Evolutionary conservation across 2,113 vertebrate species (phyloP).

Genomic region (Conger conger): DNA sequence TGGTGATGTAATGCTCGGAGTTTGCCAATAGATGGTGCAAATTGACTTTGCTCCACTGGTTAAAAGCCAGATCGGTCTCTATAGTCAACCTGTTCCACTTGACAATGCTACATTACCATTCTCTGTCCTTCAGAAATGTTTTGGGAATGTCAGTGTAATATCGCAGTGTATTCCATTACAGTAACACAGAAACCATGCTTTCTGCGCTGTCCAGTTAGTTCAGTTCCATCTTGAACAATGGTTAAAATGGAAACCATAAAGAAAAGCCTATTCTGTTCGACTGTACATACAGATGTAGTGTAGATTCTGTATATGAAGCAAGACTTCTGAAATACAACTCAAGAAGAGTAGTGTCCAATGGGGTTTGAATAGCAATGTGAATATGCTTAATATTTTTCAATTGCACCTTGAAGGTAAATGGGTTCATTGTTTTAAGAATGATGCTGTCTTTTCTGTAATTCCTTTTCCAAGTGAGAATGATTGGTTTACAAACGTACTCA

Average conservation of each 20-base stretch:
- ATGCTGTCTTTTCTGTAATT: not conserved
- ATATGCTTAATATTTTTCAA: conserved; percentile 52
- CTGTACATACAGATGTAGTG: not conserved
- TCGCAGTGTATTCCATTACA: not conserved
- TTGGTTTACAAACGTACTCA: too few relatives aligned
- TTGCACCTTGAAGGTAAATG: conserved; percentile 31
- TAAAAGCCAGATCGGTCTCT: not conserved
- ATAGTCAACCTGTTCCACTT: not conserved
- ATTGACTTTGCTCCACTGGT: not conserved
- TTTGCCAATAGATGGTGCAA: conserved; percentile 6
- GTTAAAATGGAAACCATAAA: not conserved
- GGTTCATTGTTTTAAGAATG: not conserved
- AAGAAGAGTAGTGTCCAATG: not conserved
- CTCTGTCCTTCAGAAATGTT: not conserved
- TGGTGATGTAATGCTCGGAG: not conserved
- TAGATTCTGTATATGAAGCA: not conserved
- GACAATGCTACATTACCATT: not conserved
- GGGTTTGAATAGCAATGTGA: conserved; percentile 34
- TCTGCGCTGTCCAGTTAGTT: not conserved
- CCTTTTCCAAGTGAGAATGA: conserved; percentile 20
- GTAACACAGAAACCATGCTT: not conserved
- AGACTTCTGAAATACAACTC: not conserved
- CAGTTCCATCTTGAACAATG: not conserved
- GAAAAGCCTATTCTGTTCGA: not conserved
- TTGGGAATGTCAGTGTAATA: not conserved